These are phyloP conservation scores for Tenthredo notha DNA, from an alignment of 2,888 invertebrate genomes.

Conservation along the genomic window DNA sequence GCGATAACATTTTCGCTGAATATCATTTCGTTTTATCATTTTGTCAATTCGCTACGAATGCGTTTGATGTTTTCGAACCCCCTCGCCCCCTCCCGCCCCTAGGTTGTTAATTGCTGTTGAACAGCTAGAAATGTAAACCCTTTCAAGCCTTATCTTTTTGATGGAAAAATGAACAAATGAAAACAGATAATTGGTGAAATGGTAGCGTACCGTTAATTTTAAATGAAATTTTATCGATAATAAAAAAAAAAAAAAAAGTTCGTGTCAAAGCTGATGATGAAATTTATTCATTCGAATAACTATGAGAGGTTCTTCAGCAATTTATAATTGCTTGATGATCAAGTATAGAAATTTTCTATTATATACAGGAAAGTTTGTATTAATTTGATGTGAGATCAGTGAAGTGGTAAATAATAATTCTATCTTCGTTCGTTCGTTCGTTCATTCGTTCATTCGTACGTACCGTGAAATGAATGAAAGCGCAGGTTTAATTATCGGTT, in stretches of 20 bases:
- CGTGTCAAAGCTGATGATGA: background rate
- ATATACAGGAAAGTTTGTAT: background rate
- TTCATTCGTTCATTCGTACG: background rate
- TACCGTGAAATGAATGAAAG: constrained; percentile 1
- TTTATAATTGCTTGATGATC: background rate
- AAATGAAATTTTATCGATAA: background rate
- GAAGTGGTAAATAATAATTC: background rate
- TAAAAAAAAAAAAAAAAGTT: too few relatives aligned
- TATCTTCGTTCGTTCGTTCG: background rate
- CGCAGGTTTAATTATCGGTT: constrained; percentile 28
- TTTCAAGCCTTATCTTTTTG: background rate
- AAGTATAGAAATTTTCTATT: background rate
- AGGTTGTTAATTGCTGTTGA: background rate
- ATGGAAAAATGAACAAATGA: background rate
- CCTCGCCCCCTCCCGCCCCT: too few relatives aligned
- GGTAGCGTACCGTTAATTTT: background rate
- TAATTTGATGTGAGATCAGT: background rate
- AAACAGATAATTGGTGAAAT: background rate
- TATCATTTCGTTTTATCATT: background rate
- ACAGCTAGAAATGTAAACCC: background rate
- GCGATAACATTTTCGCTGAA: background rate
- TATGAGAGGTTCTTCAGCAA: background rate
- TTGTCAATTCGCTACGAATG: background rate
- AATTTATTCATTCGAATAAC: background rate
- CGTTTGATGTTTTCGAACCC: background rate